Evolutionary conservation across 2,113 vertebrate species (phyloP).

Genomic region (Lanius ludovicianus): DNA sequence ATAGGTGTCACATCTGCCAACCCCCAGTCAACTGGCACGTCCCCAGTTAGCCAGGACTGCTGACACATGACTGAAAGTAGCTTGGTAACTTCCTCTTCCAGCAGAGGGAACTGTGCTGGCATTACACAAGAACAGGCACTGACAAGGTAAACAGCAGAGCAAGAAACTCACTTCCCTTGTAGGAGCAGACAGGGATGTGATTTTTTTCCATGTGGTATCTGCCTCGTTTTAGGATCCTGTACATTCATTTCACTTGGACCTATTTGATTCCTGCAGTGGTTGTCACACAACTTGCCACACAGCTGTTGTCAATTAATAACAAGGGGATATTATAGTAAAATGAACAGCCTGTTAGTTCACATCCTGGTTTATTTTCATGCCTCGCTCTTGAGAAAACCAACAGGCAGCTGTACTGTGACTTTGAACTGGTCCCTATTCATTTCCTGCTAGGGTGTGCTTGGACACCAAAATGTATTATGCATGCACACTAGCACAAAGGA

Average conservation of each 20-base stretch:
- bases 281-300: not conserved
- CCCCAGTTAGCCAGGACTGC: not conserved
- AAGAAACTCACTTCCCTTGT: not conserved
- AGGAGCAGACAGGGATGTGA: not conserved
- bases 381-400: not conserved
- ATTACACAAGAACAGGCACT: not conserved
- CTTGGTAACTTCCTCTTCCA: not conserved
- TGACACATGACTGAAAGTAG: not conserved
- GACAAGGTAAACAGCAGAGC: not conserved
- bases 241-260: not conserved
- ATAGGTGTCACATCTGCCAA: not conserved
- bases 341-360: not conserved
- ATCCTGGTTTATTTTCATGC: not conserved
- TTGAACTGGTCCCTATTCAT: slow-evolving; percentile 25
- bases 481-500: slow-evolving; percentile 3
- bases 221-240: not conserved
- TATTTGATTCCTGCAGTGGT: not conserved
- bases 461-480: not conserved
- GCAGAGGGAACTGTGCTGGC: not conserved
- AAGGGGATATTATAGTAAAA: not conserved
- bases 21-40: not conserved
- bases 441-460: not conserved
- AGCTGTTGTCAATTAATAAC: slow-evolving; percentile 36
- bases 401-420: slow-evolving; percentile 51
- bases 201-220: not conserved